phyloP scores from a whole-genome alignment of 2,113 vertebrate species.

The Hassar affinis region DNA sequence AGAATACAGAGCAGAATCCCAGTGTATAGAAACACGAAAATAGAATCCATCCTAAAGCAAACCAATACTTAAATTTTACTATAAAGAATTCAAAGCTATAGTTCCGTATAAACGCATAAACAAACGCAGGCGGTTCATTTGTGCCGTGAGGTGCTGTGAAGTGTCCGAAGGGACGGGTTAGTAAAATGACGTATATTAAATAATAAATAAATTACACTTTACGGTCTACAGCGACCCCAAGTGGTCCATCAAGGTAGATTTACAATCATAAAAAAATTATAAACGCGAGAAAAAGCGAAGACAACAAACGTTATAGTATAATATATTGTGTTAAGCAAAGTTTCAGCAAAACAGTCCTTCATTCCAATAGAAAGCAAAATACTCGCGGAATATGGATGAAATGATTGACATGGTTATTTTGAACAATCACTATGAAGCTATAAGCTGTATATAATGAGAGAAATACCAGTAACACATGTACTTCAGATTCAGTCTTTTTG shows the following conservation, averaged over 20 bases:
- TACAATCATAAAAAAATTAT: background rate
- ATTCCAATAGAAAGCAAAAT: background rate
- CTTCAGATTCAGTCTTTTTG: background rate
- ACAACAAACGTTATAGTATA: too few relatives aligned
- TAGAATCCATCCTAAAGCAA: slow-evolving; percentile 4
- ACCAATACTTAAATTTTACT: background rate
- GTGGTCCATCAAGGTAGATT: background rate
- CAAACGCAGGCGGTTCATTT: background rate
- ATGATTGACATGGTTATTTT: background rate
- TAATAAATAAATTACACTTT: background rate
- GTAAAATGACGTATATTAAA: background rate
- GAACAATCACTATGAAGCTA: background rate
- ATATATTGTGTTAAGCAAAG: background rate
- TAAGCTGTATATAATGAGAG: background rate
- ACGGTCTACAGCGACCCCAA: slow-evolving; percentile 37
- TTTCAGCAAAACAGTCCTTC: background rate
- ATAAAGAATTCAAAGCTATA: background rate
- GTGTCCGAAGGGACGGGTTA: background rate
- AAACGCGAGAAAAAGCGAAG: background rate
- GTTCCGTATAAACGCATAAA: background rate
- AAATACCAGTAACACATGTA: background rate
- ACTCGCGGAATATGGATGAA: background rate
- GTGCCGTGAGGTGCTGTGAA: background rate
- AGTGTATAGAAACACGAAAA: background rate
- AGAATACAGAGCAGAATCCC: slow-evolving; percentile 21